phyloP scores from a whole-genome alignment of 2,113 vertebrate species.

The Tauraco erythrolophus region DNA sequence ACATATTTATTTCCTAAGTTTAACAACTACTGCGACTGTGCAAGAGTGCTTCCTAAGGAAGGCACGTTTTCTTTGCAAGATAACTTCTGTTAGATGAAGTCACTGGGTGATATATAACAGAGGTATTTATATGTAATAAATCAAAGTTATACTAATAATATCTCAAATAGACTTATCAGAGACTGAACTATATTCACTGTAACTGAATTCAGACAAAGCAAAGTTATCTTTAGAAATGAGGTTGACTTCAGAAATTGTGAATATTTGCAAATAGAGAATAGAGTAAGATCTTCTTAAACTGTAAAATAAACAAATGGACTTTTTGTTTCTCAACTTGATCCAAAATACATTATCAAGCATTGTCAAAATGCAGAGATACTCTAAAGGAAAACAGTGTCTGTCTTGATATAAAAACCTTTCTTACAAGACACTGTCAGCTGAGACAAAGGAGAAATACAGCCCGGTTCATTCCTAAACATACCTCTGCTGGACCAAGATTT shows the following conservation, averaged over 20 bases:
- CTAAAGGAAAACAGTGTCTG: neutral
- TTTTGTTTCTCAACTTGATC: neutral
- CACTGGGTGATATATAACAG: neutral
- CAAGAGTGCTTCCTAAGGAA: neutral
- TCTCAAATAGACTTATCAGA: neutral
- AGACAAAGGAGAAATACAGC: neutral
- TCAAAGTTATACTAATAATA: constrained; percentile 12
- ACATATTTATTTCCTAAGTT: neutral
- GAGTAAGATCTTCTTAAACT: neutral
- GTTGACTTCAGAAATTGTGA: neutral
- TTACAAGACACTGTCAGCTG: neutral
- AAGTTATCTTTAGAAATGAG: neutral
- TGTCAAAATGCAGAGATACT: neutral
- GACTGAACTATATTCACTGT: neutral
- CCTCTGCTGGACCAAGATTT: neutral
- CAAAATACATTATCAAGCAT: neutral
- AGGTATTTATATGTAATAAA: constrained; percentile 12
- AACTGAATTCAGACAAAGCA: neutral
- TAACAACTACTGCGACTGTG: neutral
- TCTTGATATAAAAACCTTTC: neutral
- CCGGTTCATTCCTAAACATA: neutral
- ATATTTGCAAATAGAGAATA: neutral
- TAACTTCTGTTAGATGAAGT: neutral
- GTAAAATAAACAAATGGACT: neutral
- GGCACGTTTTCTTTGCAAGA: neutral